Evolutionary conservation across 2,888 invertebrate species (phyloP), one percentile per base, ranked within the genome.

Genomic region (Patella pellucida): DNA sequence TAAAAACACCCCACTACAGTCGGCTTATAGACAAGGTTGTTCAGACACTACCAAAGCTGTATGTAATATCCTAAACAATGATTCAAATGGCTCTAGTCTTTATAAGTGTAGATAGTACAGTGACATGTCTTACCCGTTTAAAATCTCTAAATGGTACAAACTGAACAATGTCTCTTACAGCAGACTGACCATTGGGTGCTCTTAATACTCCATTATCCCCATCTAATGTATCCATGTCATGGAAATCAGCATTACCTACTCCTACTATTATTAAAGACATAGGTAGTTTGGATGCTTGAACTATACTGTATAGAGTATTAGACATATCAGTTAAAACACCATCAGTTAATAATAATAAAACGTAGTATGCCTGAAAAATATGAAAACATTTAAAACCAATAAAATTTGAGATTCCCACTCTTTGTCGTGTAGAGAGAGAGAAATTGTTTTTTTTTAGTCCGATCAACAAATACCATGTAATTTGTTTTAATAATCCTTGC

Each of bases 231-330:
- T 88, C 84, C 90, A 91, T 91, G 74, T 86, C 88, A 7, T 80
- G 76, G 79, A 91, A 90, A 76, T 91, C 89, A 3, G 90, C 91
- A 14, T 80, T 73, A 0, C 91, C 91, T 3, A 91, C 89, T 15
- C 91, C 91, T 2, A 90, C 87, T 52, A 91, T 90, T 78, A 91
- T 90, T 72, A 91, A 78, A 11, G 90, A 90, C 89, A 90, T 88
- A 31, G 90, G 90, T 12, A 90, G 85, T 31, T 81, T 74, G 16
- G 90, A 90, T 16, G 89, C 89, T 68, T 86, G 75, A 5, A 90
- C 89, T 51, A 91, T 88, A 54, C 90, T 89, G n/a, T 82, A 73
- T 62, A 83, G 81, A 0, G 90, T 89, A 19, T 87, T 80, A 31
- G 84, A 82, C 86, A 90, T 88, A 81, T 90, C 90, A 74, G 89